phyloP scores from a whole-genome alignment of 2,888 invertebrate species.

The Leptinotarsa peninsularis region DNA sequence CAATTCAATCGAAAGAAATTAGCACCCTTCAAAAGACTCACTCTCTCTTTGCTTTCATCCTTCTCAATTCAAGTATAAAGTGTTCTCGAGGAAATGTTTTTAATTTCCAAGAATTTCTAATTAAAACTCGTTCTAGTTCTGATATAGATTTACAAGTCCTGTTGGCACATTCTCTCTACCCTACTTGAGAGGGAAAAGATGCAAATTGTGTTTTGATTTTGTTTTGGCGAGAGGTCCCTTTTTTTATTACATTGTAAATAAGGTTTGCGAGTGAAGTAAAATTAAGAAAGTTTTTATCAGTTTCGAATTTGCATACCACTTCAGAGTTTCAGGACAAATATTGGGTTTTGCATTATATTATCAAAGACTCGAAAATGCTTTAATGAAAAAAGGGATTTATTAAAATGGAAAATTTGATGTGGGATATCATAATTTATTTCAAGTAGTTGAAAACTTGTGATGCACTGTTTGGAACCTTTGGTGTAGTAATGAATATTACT shows the following conservation, averaged over 20 bases:
- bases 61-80: background rate
- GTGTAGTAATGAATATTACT: too few relatives aligned
- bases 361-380: slow-evolving; percentile 8
- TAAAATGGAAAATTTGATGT: background rate
- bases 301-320: slow-evolving; percentile 40
- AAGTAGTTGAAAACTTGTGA: background rate
- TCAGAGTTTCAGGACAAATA: slow-evolving; percentile 33
- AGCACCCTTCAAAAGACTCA: background rate
- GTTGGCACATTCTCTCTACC: slow-evolving; percentile 15
- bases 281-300: slow-evolving; percentile 48
- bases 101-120: slow-evolving; percentile 20
- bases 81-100: background rate
- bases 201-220: slow-evolving; percentile 46
- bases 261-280: slow-evolving; percentile 34
- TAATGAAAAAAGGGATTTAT: background rate
- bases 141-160: slow-evolving; percentile 19
- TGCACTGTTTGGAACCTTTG: too few relatives aligned
- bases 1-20: background rate
- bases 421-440: background rate
- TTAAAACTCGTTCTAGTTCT: slow-evolving; percentile 16
- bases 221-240: slow-evolving; percentile 31
- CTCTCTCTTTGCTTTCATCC: background rate
- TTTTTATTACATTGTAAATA: slow-evolving; percentile 38
- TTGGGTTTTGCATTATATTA: slow-evolving; percentile 22
- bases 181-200: slow-evolving; percentile 32